Evolutionary conservation across 2,797 vertebrate genomes (phyloP), one percentile per base, ranked within the genome.

Genomic region (Anguilla anguilla): DNA sequence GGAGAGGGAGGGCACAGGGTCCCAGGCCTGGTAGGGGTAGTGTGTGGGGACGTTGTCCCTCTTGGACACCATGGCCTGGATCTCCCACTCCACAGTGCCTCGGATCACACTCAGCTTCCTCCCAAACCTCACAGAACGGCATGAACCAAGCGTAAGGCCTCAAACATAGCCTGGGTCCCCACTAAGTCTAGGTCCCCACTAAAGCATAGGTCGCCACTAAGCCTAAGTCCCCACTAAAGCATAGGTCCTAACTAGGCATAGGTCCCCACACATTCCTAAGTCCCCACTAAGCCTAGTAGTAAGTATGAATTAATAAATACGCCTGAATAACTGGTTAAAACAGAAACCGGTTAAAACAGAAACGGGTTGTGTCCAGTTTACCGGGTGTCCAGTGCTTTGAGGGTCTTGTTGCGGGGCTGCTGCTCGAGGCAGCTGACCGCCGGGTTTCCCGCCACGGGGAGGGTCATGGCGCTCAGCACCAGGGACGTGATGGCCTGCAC

Each of bases 401-500:
- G 96, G 89, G 97, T 97, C 95, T 99, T 99, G 95, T 99, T 99
- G 85, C 98, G 97, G 0, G 99, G 99, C 90, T 99, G 99, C 95
- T 99, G 99, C 92, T 99, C 99, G 94, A 97, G 95, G 93, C 97
- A 98, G 96, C 98, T 99, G 87, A 99, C 97, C 0, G 99, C 98
- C 13, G 98, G 98, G 93, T 99, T 99, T 90, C 98, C 99, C 9
- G 98, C 98, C 86, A 97, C 94, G 3, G 99, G 98, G 84, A 99
- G 97, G 0, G 97, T 98, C 99, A 99, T 99, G 17, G 99, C 98
- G 87, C 99, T 99, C 93, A 99, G 96, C 94, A 99, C 98, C 94
- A 99, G 95, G 84, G 98, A 99, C n/a, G 98, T 99, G 94, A 99
- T 99, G 92, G 98, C 98, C 96, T 98, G 98, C 67, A 99, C 98